Evolutionary conservation across 1,140 invertebrate species (phyloP).

Genomic region (Eubasilissa regina): DNA sequence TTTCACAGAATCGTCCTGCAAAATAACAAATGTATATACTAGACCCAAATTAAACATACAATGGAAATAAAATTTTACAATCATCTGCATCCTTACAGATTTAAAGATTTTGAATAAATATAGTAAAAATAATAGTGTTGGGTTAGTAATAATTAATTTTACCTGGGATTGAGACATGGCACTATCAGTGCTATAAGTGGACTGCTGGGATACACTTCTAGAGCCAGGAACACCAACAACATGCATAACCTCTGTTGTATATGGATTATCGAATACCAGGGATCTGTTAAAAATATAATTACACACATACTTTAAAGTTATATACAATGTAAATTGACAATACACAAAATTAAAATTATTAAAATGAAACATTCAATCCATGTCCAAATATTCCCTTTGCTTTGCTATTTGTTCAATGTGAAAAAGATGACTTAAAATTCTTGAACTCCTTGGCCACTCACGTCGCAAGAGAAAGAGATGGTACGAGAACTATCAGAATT

Average conservation of each 20-base stretch:
- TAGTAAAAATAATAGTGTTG: no score
- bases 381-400: no score
- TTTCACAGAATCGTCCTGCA: conserved; percentile 48
- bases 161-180: conserved; percentile 47
- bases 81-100: background rate
- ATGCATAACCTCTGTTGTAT: conserved; percentile 42
- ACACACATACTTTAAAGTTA: background rate
- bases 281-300: conserved; percentile 36
- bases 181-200: conserved; percentile 53
- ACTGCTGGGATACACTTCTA: conserved; percentile 55
- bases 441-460: no score
- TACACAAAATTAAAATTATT: background rate
- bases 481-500: no score
- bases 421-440: no score
- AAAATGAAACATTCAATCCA: no score
- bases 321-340: background rate
- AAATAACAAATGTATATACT: conserved; percentile 40
- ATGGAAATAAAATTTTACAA: background rate
- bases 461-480: no score
- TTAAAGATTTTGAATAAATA: no score
- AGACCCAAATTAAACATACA: conserved; percentile 13
- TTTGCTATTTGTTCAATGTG: no score
- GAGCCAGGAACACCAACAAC: conserved; percentile 40
- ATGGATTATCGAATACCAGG: conserved; percentile 53
- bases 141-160: background rate